Conservation (phyloP, 2,113 vertebrate genomes). For the Callipepla squamata region DNA sequence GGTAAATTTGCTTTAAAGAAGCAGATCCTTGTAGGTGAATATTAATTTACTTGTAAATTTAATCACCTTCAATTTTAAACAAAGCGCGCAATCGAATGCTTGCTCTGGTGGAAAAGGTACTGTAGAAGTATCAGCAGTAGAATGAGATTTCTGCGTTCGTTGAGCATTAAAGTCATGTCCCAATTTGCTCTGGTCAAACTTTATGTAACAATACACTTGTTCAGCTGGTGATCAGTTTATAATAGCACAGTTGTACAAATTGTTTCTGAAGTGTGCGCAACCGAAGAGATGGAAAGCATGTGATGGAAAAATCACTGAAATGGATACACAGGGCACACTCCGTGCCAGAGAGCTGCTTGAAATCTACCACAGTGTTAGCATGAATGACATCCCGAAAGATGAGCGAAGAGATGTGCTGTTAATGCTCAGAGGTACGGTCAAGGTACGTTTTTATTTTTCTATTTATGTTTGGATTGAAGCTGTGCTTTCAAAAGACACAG, state of each 20-base stretch:
- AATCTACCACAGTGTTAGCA: conserved; percentile 82
- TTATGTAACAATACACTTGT: not conserved
- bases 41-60: not conserved
- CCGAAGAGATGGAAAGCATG: conserved; percentile 82
- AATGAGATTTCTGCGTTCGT: not conserved
- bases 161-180: not conserved
- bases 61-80: not conserved
- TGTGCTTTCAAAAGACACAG: not conserved
- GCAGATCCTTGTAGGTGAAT: not conserved
- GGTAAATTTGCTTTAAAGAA: not conserved
- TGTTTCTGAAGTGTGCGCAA: conserved; percentile 83
- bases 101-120: not conserved
- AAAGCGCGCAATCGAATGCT: not conserved
- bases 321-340: conserved; percentile 86
- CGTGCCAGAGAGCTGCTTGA: conserved; percentile 85
- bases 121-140: not conserved
- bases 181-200: not conserved
- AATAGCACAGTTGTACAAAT: conserved; percentile 12
- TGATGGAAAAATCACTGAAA: conserved; percentile 81
- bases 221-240: not conserved
- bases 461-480: not conserved
- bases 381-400: conserved; percentile 71
- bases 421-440: conserved; percentile 85
- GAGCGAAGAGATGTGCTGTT: conserved; percentile 82
- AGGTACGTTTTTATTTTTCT: conserved; percentile 76